Conservation (phyloP, 2,113 vertebrate species). For the Orientallactaga bullata region DNA sequence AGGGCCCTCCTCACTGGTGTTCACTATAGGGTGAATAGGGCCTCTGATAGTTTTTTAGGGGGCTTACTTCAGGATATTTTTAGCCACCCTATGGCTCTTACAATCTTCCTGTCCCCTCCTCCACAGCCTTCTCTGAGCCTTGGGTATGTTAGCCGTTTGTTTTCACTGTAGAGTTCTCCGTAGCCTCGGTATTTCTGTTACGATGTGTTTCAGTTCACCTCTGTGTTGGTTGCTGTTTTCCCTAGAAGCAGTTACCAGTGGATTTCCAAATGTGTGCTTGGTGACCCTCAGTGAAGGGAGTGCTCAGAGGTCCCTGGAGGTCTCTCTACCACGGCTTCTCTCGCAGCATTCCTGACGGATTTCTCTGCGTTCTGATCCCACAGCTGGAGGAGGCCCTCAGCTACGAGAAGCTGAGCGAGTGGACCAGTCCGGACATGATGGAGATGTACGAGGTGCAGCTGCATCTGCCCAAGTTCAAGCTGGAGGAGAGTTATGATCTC, state of each 20-base stretch:
- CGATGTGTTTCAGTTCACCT: no score
- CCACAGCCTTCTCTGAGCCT: no score
- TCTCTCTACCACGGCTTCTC: not conserved
- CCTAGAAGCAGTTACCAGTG: not conserved
- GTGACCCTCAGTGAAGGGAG: not conserved
- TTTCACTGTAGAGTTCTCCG: no score
- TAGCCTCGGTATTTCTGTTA: no score
- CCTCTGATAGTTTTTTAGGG: no score
- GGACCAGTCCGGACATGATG: conserved; percentile 89
- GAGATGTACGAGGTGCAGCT: conserved; percentile 84
- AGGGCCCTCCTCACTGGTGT: no score
- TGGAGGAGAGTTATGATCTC: conserved; percentile 90
- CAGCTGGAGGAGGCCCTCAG: conserved; percentile 91
- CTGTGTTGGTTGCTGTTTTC: not conserved
- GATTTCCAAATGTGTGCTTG: not conserved
- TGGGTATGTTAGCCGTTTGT: no score
- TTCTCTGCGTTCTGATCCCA: conserved; percentile 34
- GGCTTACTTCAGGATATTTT: no score
- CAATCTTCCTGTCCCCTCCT: no score
- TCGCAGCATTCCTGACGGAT: conserved; percentile 8
- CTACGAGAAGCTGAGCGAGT: conserved; percentile 88
- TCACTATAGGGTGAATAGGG: no score
- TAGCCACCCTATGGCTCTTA: no score
- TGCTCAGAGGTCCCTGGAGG: not conserved
- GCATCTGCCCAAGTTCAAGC: conserved; percentile 89